phyloP scores from a whole-genome alignment of 2,888 invertebrate species.

The Eurois occulta region DNA sequence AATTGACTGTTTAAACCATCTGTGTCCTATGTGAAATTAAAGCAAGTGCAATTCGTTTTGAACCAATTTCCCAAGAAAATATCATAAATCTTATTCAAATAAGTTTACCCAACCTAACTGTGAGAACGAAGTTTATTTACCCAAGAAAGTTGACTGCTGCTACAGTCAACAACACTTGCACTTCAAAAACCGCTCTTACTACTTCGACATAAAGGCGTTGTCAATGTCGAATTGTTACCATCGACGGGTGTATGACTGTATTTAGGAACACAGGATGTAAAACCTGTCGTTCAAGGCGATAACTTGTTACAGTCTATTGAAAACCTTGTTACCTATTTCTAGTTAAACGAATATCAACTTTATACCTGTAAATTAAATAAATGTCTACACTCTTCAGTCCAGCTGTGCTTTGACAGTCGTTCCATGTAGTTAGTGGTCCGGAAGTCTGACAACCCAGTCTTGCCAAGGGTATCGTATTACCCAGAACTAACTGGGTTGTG shows the following conservation, averaged over 20 bases:
- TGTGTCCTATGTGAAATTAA: background rate
- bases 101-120: background rate
- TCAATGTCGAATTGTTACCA: background rate
- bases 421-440: too few species aligned
- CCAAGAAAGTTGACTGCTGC: conserved; percentile 26
- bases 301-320: conserved; percentile 7
- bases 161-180: conserved; percentile 1
- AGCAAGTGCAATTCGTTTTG: background rate
- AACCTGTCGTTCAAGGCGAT: conserved; percentile 55
- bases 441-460: too few species aligned
- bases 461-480: too few species aligned
- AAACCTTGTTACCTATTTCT: background rate
- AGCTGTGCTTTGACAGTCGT: too few species aligned
- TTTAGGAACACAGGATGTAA: conserved; percentile 43
- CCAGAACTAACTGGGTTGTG: too few species aligned
- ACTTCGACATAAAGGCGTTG: background rate
- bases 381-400: too few species aligned
- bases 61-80: conserved; percentile 7
- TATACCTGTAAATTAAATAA: background rate
- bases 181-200: background rate
- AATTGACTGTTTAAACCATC: too few species aligned
- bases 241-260: background rate
- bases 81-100: background rate
- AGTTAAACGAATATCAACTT: background rate
- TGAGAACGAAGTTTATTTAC: conserved; percentile 14